Percentiles rank a stretch among this genome's conserved stretches.
Conservation (phyloP, 2,113 vertebrate species). For the Labeo rohita region DNA sequence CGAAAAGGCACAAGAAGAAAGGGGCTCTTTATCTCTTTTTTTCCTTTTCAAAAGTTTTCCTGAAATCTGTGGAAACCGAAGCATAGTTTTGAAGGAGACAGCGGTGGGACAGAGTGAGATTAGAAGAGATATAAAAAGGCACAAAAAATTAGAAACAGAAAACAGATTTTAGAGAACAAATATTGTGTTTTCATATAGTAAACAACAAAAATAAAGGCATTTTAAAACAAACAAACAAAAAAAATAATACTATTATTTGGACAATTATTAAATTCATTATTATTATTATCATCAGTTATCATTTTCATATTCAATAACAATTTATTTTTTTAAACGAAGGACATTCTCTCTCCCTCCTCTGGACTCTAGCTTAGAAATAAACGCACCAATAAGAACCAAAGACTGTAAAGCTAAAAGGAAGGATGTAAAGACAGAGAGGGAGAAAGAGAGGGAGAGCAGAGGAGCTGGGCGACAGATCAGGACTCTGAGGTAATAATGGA, state of each 20-base stretch:
- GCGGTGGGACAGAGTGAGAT: constrained; percentile 57
- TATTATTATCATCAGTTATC: constrained; percentile 59
- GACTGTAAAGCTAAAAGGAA: constrained; percentile 23
- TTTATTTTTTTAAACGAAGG: constrained; percentile 55
- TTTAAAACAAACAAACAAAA: constrained; percentile 60
- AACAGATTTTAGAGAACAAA: constrained; percentile 66
- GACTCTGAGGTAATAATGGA: constrained; percentile 53
- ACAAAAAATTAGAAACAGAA: constrained; percentile 67
- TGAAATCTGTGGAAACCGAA: constrained; percentile 50
- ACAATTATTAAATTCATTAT: constrained; percentile 62
- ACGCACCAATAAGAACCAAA: constrained; percentile 23
- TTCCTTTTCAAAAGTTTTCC: constrained; percentile 36
- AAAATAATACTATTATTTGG: constrained; percentile 72
- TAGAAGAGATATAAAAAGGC: constrained; percentile 57
- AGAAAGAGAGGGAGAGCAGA: constrained; percentile 44
- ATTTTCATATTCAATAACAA: constrained; percentile 51
- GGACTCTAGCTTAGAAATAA: constrained; percentile 37
- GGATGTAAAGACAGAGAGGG: constrained; percentile 45
- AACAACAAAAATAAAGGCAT: constrained; percentile 67
- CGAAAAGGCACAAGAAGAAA: constrained; percentile 77
- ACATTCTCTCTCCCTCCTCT: constrained; percentile 55
- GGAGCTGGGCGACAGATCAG: constrained; percentile 32
- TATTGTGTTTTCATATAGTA: constrained; percentile 62
- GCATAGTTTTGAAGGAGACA: constrained; percentile 53
- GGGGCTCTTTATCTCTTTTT: constrained; percentile 57